Base-by-base conservation (phyloP, 2,797 vertebrate species). In the Etheostoma nigrum region DNA sequence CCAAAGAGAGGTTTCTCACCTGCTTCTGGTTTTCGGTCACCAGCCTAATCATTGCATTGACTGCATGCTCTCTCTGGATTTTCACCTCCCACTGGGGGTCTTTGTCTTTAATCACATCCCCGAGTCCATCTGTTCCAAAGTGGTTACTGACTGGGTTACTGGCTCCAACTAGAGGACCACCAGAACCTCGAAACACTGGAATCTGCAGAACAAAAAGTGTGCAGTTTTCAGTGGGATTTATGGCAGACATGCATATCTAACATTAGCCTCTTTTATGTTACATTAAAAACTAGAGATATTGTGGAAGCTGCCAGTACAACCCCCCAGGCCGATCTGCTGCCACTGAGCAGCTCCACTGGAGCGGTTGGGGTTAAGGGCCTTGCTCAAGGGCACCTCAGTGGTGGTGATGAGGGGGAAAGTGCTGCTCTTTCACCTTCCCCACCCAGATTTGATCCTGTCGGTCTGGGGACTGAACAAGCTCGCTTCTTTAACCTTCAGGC, bases 81-180 rank as follows among this genome's bases (percentile, higher is more conserved):
- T 93, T 93, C 52, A 86, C 68, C 78, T 91, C 82, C 93, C 95
- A 95, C 6, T 61, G 61, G 7, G 89, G 89, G 62, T 94, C 90
- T 72, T 58, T 90, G 49, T 92, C 90, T 52, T 93, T 40, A 4
- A 94, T 70, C 64, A 94, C 92, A 49, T 95, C 95, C 14, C 96
- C 95, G 1, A 96, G 91, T 42, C 95, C 95, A 18, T 96, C 95
- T 0, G 76, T 89, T 49, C 96, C 96, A 74, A 95, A 96, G 84
- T 95, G 95, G 78, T 93, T 84, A 25, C 67, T 78, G 2, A 30
- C 6, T 0, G 25, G 14, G 8, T 67, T 52, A 2, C 1, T 2
- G 10, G 48, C 75, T 72, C 86, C 87, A 1, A 96, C 70, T 25
- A 96, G 84, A 59, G 95, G 82, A 49, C 74, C 64, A 0, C 44